These are phyloP conservation scores for Catamblyrhynchus diadema DNA, from an alignment of 2,797 vertebrate species.

Conservation along the genomic window DNA sequence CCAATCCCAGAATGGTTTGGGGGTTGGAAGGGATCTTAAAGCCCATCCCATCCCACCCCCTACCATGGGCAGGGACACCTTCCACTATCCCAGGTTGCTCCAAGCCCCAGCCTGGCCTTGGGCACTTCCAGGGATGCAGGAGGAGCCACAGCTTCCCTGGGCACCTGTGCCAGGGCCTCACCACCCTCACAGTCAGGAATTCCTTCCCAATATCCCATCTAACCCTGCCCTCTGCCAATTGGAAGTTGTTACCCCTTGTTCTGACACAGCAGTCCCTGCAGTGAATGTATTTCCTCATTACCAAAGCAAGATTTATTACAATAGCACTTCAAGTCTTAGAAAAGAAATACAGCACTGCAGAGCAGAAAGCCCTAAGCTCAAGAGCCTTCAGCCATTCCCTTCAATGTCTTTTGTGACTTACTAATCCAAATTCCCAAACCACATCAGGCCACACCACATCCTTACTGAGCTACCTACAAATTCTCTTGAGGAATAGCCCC, in stretches of 20 bases:
- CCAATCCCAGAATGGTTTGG: neutral
- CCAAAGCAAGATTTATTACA: neutral
- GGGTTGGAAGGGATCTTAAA: neutral
- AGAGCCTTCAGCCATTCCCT: neutral
- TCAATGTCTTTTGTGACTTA: neutral
- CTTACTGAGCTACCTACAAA: neutral
- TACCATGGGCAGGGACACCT: neutral
- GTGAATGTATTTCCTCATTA: neutral
- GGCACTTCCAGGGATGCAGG: neutral
- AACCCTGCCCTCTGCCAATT: neutral
- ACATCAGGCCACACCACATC: fast-evolving
- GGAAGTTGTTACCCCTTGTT: neutral
- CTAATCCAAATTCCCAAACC: neutral
- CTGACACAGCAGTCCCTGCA: neutral
- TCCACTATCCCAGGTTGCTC: fast-evolving
- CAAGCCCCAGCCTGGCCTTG: neutral
- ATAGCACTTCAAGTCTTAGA: neutral
- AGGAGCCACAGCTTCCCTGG: neutral
- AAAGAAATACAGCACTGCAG: neutral
- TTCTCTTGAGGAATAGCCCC: neutral
- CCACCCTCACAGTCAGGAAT: neutral
- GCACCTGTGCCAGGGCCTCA: fast-evolving
- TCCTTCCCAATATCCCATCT: neutral
- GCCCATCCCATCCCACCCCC: fast-evolving
- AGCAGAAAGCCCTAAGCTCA: neutral